Base-by-base conservation (phyloP, 2,888 invertebrate genomes). In the Philopedon plagiatum region DNA sequence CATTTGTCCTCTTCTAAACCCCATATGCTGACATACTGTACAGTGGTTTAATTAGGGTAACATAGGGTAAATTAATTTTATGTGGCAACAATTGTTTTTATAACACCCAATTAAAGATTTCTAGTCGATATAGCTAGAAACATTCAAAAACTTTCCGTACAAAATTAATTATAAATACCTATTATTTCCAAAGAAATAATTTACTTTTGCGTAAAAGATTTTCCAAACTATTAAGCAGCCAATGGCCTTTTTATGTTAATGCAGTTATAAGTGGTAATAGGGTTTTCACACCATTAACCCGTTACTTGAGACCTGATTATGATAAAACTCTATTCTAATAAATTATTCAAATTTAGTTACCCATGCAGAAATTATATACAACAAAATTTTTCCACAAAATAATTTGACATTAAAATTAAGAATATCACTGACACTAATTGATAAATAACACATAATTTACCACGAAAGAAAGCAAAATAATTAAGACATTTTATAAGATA, bases 231-330 rank as follows among this genome's bases (percentile, higher is more conserved):
- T 54, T 54, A 29, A 29, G 15, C 15, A 54, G 51, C 4, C 29
- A 29, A 54, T 18, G 29, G 18, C 18, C 15, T 29, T 29, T 54
- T 18, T 54, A 54, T 54, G 51, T 13, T 29, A 29, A 54, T 54
- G 29, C 9, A 26, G 26, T 26, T 51, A n/a, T 23, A 23, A 51
- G 26, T 3, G 5, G 15, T 39, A 39, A 39, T 39, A 15, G 15
- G 29, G 29, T 54, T 11, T 39, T 46, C 46, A n/a, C 0, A 23
- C 46, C 11, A 46, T 21, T 7, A 11, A 44, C 1, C 19, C 21
- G 11, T 44, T 4, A 21, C n/a, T 15, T 5, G 5, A 15, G 2
- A 39, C 13, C 5, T 39, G 7, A 39, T 39, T 15, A 39, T 39
- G 15, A 39, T 39, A 15, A 15, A 39, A 15, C 7, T 15, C 37